These are phyloP conservation scores for Sebastolobus alascanus DNA, from an alignment of 2,797 vertebrate species.

Conservation along the genomic window DNA sequence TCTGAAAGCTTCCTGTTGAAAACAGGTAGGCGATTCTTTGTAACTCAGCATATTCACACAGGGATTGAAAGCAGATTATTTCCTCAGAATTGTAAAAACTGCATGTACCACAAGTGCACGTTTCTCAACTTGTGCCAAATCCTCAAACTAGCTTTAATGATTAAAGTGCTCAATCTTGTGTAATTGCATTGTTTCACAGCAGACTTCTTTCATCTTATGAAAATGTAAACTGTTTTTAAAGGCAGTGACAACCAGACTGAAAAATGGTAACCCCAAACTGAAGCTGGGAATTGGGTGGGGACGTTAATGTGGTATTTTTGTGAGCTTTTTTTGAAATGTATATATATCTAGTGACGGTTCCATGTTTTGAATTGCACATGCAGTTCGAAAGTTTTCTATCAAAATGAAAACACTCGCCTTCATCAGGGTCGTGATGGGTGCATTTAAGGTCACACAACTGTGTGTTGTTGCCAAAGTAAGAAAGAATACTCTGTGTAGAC, in stretches of 20 bases:
- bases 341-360: neutral
- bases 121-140: constrained; percentile 35
- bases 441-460: neutral
- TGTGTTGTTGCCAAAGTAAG: neutral
- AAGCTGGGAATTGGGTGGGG: neutral
- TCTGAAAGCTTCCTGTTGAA: constrained; percentile 53
- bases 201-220: neutral
- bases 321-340: neutral
- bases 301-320: neutral
- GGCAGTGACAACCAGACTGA: neutral
- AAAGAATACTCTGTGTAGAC: neutral
- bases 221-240: neutral
- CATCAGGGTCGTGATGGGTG: neutral
- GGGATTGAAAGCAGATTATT: constrained; percentile 39
- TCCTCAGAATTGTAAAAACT: constrained; percentile 47
- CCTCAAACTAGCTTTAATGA: constrained; percentile 10
- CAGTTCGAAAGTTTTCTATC: neutral
- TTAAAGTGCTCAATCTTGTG: neutral
- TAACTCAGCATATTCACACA: constrained; percentile 11
- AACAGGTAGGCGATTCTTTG: constrained; percentile 23
- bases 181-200: constrained; percentile 21
- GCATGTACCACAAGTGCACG: constrained; percentile 16
- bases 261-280: neutral
- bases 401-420: neutral
- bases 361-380: neutral